A percentile compares a stretch with the other conserved stretches of the same genome.
These are phyloP conservation scores for Dione vanillae DNA, from an alignment of 2,888 invertebrate genomes.

Conservation along the genomic window DNA sequence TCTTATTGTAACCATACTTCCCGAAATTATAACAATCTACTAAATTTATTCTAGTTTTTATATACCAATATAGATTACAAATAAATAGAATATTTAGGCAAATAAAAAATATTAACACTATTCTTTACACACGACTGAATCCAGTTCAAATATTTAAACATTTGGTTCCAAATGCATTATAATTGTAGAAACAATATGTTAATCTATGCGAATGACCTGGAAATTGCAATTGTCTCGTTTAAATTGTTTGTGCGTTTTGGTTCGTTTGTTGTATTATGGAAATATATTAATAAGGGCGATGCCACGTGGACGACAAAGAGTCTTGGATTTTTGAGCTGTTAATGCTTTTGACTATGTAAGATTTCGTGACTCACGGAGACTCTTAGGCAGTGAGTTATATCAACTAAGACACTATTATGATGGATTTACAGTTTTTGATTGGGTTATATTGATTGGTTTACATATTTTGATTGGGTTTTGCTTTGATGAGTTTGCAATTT, in stretches of 20 bases:
- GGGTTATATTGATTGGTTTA: too few relatives aligned
- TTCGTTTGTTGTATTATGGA: conserved; percentile 35
- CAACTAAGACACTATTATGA: too few relatives aligned
- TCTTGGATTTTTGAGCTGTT: background rate
- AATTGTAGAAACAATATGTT: conserved; percentile 23
- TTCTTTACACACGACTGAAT: conserved; percentile 13
- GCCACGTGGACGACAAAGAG: conserved; percentile 3
- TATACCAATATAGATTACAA: too few relatives aligned
- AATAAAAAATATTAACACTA: background rate
- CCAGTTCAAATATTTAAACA: conserved; percentile 21
- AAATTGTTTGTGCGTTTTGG: conserved; percentile 32
- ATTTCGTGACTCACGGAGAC: too few relatives aligned
- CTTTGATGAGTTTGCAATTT: too few relatives aligned
- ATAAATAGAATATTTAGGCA: too few relatives aligned
- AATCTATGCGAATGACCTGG: conserved; percentile 35
- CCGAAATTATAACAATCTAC: too few relatives aligned
- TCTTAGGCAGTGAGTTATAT: too few relatives aligned
- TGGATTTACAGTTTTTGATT: too few relatives aligned
- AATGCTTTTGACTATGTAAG: background rate
- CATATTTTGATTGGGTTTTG: too few relatives aligned
- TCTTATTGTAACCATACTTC: too few relatives aligned
- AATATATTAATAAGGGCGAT: conserved; percentile 23
- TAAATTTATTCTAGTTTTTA: too few relatives aligned
- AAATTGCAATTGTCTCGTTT: conserved; percentile 36
- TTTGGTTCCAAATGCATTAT: conserved; percentile 18